Conservation (phyloP, 2,113 vertebrate genomes). For the Oreochromis spilurus region DNA sequence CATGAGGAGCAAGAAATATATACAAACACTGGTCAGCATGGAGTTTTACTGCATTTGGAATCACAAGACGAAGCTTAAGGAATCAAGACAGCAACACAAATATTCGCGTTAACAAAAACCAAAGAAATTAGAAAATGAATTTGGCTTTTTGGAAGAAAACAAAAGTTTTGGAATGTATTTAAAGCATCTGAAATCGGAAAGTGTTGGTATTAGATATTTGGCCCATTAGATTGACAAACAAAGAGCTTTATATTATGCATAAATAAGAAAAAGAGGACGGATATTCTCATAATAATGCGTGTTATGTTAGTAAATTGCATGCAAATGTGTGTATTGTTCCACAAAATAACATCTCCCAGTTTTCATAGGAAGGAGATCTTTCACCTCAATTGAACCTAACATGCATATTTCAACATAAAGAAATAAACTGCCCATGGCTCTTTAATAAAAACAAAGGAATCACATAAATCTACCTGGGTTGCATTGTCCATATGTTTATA, state of each 20-base stretch:
- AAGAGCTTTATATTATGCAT: conserved; percentile 13
- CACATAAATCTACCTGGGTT: background rate
- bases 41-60: conserved; percentile 39
- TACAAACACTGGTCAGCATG: conserved; percentile 35
- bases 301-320: conserved; percentile 52
- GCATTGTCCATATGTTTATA: background rate
- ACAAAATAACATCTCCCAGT: background rate
- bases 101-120: background rate
- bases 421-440: background rate
- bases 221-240: conserved; percentile 25
- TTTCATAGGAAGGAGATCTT: background rate
- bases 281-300: conserved; percentile 21
- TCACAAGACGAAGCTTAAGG: conserved; percentile 35
- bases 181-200: conserved; percentile 15
- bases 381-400: conserved; percentile 38
- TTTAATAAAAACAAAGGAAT: background rate
- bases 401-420: background rate
- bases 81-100: background rate
- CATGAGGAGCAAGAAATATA: conserved; percentile 29
- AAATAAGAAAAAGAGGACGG: conserved; percentile 1
- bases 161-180: conserved; percentile 47
- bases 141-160: conserved; percentile 20
- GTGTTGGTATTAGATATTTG: conserved; percentile 49
- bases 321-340: conserved; percentile 43
- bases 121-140: background rate